Percentiles rank a stretch among this genome's conserved stretches.
Evolutionary conservation across 2,113 vertebrate species (phyloP).

Genomic region (Coryphaenoides rupestris): DNA sequence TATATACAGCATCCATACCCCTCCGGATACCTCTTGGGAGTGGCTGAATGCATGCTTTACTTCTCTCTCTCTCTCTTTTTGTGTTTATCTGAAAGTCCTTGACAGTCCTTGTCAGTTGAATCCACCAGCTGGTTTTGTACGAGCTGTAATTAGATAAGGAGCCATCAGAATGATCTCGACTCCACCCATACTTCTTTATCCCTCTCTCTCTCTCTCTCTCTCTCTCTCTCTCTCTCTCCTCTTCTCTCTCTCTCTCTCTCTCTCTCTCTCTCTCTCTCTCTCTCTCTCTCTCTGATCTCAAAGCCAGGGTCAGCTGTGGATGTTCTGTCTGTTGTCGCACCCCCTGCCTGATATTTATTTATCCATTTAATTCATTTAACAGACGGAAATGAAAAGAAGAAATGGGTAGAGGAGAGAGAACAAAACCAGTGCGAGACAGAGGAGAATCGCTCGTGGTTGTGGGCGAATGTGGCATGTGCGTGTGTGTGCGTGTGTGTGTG

Average conservation of each 20-base stretch:
- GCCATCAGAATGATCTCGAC: neutral
- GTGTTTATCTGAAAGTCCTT: neutral
- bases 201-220: too few species aligned
- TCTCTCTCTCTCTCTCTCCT: too few species aligned
- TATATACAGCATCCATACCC: neutral
- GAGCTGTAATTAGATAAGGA: constrained; percentile 22
- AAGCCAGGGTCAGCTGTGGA: too few species aligned
- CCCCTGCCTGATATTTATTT: too few species aligned
- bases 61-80: too few species aligned
- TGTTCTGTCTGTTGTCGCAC: too few species aligned
- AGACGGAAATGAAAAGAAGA: constrained; percentile 11
- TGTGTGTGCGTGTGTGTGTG: constrained; percentile 52
- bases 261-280: neutral
- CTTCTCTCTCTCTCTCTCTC: neutral
- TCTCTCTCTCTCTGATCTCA: neutral
- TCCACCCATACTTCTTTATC: constrained; percentile 2
- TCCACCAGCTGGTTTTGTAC: constrained; percentile 15
- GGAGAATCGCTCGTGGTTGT: constrained; percentile 18
- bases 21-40: constrained; percentile 14
- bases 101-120: constrained; percentile 13
- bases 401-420: constrained; percentile 31
- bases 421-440: constrained; percentile 50
- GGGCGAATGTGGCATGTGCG: constrained; percentile 19
- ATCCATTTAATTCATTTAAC: neutral
- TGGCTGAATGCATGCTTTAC: constrained; percentile 7